Conservation (phyloP, 2,113 vertebrate genomes). For the Datnioides undecimradiatus region DNA sequence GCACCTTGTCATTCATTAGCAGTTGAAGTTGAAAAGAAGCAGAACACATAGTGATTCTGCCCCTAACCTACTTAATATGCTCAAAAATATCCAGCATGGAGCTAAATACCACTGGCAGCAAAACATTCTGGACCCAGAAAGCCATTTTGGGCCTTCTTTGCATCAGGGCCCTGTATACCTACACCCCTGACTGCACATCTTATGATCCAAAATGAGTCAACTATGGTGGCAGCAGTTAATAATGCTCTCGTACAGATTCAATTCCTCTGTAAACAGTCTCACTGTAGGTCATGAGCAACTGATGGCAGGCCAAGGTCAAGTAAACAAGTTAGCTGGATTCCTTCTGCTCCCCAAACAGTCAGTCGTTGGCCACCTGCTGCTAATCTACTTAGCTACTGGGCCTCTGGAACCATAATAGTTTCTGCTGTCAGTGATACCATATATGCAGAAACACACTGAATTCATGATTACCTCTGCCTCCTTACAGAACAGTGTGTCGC, state of each 20-base stretch:
- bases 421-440: constrained; percentile 30
- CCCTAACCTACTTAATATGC: background rate
- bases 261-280: constrained; percentile 58
- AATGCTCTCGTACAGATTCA: constrained; percentile 15
- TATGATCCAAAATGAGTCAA: background rate
- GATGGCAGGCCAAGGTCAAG: constrained; percentile 50
- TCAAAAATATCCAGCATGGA: background rate
- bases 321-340: constrained; percentile 60
- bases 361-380: constrained; percentile 43
- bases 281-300: constrained; percentile 30
- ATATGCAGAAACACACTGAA: background rate
- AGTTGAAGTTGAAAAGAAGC: background rate
- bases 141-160: too few relatives aligned
- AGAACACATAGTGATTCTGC: too few relatives aligned
- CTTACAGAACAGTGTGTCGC: background rate
- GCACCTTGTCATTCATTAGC: background rate
- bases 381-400: constrained; percentile 22
- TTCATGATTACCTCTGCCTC: background rate
- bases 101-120: background rate
- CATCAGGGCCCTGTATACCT: too few relatives aligned
- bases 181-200: background rate
- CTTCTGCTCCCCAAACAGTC: constrained; percentile 38
- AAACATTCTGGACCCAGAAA: too few relatives aligned
- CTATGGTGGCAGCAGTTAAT: constrained; percentile 33
- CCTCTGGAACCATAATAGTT: constrained; percentile 9